Evolutionary conservation across 2,888 invertebrate species (phyloP), one percentile per base, ranked within the genome.

Genomic region (Dynastes hyllus): DNA sequence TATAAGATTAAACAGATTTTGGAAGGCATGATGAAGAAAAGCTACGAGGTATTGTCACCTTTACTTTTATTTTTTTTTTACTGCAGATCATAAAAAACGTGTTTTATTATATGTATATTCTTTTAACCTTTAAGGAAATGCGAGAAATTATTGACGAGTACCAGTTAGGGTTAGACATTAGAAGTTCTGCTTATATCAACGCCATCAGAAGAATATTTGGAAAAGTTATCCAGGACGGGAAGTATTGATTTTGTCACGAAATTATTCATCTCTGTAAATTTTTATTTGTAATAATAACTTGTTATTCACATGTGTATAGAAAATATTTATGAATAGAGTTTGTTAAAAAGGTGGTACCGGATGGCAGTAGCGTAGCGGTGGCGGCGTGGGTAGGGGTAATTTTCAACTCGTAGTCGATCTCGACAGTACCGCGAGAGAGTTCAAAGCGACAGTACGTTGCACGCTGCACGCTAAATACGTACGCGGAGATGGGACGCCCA

Each of bases 101-200:
- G 27, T 67, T 37, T 53, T 4, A n/a, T 13, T 22, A 61, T 16
- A 27, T 8, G 29, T 16, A 22, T 29, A 16, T 40, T 78, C 61
- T 61, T 58, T 71, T 37, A 1, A 2, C 4, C 40, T 85, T 87
- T 78, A 78, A 87, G 86, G 85, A 86, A 69, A 83, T 88, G 63
- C 73, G 87, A 45, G 81, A 82, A 29, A 84, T 84, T 40, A 77
- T 84, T 1, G 80, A 85, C 29, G 78, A 82, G 2, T 84, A 85
- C 73, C 82, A 84, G 45, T 80, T 88, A 50, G 83, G 83, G 2
- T 81, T 85, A 32, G 87, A 89, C 80, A 81, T 87, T 29, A 81
- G 86, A 73, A 85, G 85, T 8, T 88, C 88, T 11, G 86, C 86
- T 2, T 88, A 88, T 80, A 85, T 86, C 51, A 82, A 85, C 29